These are phyloP conservation scores for Nyctalus aviator DNA, from an alignment of 2,797 vertebrate species.

Conservation along the genomic window DNA sequence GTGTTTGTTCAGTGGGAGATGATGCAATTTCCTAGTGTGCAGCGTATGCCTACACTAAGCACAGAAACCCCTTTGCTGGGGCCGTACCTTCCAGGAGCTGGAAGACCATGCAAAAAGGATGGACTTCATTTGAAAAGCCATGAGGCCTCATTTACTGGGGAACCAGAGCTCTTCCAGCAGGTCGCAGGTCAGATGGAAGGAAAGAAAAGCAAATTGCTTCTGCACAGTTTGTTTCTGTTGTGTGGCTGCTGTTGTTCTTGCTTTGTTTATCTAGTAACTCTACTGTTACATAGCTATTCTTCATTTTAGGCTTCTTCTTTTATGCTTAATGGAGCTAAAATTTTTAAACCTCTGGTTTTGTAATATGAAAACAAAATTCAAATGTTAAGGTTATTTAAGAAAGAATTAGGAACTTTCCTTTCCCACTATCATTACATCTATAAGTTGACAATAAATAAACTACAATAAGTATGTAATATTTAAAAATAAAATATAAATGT, in stretches of 20 bases:
- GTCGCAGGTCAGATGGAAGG: too few species aligned
- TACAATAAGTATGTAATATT: background rate
- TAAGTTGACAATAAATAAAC: background rate
- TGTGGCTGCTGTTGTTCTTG: background rate
- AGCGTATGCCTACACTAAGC: background rate
- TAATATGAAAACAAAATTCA: constrained; percentile 12
- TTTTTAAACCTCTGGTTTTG: background rate
- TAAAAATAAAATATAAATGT: background rate
- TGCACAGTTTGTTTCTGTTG: background rate
- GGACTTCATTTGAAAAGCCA: background rate
- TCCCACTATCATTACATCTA: background rate
- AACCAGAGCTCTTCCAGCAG: background rate
- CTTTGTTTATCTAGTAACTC: background rate
- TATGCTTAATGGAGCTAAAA: background rate
- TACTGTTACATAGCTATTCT: background rate
- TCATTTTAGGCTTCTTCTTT: background rate
- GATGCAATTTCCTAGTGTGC: background rate
- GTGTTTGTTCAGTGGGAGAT: background rate
- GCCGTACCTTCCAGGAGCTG: background rate
- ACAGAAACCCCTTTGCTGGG: background rate
- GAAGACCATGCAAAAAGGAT: background rate
- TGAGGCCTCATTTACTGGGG: background rate
- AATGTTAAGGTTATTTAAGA: background rate
- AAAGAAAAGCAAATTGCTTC: background rate
- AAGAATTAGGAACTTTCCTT: background rate